phyloP scores from a whole-genome alignment of 2,797 vertebrate genomes.

The Phalanger gymnotis region DNA sequence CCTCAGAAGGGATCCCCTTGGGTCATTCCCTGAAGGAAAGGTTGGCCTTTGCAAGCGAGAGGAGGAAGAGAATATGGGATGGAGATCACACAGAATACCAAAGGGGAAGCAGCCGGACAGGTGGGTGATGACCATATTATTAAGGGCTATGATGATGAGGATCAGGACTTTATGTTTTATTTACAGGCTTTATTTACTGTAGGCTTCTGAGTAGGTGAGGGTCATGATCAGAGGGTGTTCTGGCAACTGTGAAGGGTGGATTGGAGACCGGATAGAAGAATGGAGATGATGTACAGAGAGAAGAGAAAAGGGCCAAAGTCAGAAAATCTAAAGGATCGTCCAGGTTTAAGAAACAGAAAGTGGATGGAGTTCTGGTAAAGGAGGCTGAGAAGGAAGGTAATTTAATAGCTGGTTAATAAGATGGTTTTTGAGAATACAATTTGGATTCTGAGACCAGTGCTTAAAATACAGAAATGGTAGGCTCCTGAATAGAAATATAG shows the following conservation, averaged over 20 bases:
- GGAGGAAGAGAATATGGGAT: not conserved
- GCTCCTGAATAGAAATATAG: not conserved
- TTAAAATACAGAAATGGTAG: not conserved
- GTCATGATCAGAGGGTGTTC: not conserved
- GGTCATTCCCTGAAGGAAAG: not conserved
- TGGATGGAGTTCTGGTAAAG: not conserved
- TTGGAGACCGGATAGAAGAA: not conserved
- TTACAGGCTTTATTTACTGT: no score
- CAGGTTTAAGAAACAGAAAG: not conserved
- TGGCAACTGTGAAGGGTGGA: not conserved
- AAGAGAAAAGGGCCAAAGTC: not conserved
- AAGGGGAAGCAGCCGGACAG: not conserved
- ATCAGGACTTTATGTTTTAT: not conserved
- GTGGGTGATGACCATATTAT: not conserved
- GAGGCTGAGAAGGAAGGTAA: not conserved
- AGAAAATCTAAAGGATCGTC: not conserved
- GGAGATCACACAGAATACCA: not conserved
- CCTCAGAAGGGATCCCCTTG: no score
- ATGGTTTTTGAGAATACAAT: not conserved
- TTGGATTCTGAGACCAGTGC: not conserved
- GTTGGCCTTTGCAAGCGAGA: not conserved
- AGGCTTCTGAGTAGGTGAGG: not conserved
- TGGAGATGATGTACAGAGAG: not conserved
- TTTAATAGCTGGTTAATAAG: not conserved
- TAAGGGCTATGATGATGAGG: not conserved